Base-by-base conservation (phyloP, 2,797 vertebrate species). In the Syndactyla subalaris region DNA sequence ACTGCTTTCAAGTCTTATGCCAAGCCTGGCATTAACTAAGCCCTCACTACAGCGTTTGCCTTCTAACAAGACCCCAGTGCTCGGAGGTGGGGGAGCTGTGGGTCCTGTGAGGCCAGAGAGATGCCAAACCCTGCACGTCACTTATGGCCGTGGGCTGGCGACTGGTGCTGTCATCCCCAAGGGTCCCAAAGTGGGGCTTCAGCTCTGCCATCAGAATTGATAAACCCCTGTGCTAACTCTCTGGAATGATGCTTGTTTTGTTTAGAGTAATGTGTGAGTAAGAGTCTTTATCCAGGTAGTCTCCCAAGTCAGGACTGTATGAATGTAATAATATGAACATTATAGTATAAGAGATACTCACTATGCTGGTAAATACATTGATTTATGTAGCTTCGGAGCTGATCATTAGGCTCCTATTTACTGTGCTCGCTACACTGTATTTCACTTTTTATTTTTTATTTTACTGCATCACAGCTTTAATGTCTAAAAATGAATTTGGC, bases 91-190 rank as follows among this genome's bases (percentile, higher is more conserved):
- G 58, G 62, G 62, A 86, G 48, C 46, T 23, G 9, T 55, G 62
- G 67, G 72, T 70, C 22, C 32, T 0, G 0, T 67, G 75, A 71
- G 45, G 54, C 41, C 5, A 0, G 14, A n/a, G 48, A 6, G 7
- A 9, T 51, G 51, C 71, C 43, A 19, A 75, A 32, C 5, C 12
- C 61, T 51, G 55, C 70, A 38, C 0, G 2, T 39, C 30, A 34
- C 27, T 89, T 52, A 17, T 9, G 46, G 49, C 36, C 71, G 11
- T 49, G 52, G 61, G 73, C 65, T 88, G 30, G 49, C 3, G 2
- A 14, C 36, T 76, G 34, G 72, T 59, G 27, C 75, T 73, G 46
- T 17, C 34, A 15, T 52, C 89, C 71, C 22, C 1, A 9, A 10
- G 46, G 38, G 41, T 52, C 4, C 0, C 58, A 10, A 41, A 77